Conservation (phyloP, 2,797 vertebrate species). For the Oreonectes daqikongensis region DNA sequence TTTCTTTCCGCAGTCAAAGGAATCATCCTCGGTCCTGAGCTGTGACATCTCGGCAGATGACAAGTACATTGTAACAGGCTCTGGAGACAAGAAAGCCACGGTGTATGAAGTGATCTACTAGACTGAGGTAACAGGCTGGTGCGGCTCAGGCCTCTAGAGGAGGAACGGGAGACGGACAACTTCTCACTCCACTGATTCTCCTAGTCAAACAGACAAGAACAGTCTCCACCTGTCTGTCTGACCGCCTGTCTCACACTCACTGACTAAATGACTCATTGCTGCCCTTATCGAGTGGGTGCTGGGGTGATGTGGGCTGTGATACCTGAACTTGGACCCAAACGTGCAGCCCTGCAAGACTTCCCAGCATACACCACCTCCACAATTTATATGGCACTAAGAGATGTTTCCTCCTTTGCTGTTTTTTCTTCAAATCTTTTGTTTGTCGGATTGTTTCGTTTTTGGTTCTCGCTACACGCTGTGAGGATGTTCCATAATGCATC, state of each 20-base stretch:
- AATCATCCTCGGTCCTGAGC: conserved; percentile 84
- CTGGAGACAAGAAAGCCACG: conserved; percentile 86
- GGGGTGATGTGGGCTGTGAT: conserved; percentile 61
- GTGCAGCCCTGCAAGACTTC: conserved; percentile 54
- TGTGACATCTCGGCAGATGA: conserved; percentile 86
- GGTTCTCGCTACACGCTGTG: conserved; percentile 70
- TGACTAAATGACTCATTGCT: conserved; percentile 29
- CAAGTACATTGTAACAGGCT: conserved; percentile 86
- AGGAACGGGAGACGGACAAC: conserved; percentile 47
- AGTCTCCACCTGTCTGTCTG: conserved; percentile 70
- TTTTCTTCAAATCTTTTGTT: conserved; percentile 53
- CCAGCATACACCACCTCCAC: conserved; percentile 58
- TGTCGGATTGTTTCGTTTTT: conserved; percentile 68
- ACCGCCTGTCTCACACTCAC: conserved; percentile 44
- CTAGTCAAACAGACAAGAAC: conserved; percentile 70
- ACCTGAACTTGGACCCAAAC: conserved; percentile 52
- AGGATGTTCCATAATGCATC: conserved; percentile 74
- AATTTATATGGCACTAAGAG: conserved; percentile 71
- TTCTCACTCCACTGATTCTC: conserved; percentile 65
- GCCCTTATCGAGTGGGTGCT: conserved; percentile 59
- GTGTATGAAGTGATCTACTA: conserved; percentile 87
- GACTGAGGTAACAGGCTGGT: conserved; percentile 54
- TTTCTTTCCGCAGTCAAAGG: conserved; percentile 77
- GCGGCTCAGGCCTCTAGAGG: conserved; percentile 44
- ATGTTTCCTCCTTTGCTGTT: conserved; percentile 53